These are phyloP conservation scores for Poicephalus meyeri DNA, from an alignment of 2,113 vertebrate genomes.

Conservation along the genomic window DNA sequence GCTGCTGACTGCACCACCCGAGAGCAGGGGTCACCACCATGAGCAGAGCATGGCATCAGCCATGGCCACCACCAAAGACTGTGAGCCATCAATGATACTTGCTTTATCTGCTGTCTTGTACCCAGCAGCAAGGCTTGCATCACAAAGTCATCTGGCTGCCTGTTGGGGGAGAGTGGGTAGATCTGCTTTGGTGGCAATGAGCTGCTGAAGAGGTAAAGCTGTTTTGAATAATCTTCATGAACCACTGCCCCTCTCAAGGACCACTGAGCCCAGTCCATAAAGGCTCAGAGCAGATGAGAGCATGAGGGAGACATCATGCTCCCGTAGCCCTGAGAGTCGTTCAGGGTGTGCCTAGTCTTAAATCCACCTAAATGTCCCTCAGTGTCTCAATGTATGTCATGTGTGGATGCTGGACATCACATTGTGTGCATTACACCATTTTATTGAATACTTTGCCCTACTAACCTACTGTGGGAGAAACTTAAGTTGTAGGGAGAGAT, in stretches of 20 bases:
- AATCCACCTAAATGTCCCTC: background rate
- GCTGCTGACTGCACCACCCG: background rate
- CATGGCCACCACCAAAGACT: background rate
- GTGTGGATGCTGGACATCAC: accelerated
- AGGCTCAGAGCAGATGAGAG: background rate
- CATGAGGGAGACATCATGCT: background rate
- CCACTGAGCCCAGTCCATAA: background rate
- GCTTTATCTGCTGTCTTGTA: background rate
- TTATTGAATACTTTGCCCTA: background rate
- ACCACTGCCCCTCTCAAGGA: background rate
- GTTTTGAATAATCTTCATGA: background rate
- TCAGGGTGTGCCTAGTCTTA: background rate
- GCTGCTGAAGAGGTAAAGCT: background rate
- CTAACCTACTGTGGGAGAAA: background rate
- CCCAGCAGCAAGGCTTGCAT: background rate
- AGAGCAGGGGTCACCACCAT: background rate
- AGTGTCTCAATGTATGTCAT: accelerated
- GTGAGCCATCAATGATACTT: accelerated
- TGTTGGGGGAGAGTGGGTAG: background rate
- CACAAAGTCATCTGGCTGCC: background rate
- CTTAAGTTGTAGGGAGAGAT: background rate
- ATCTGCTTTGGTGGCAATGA: background rate
- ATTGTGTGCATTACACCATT: background rate
- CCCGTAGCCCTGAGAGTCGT: background rate
- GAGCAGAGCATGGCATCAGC: background rate